These are phyloP conservation scores for Drosophila birchii DNA, from an alignment of 2,888 invertebrate species.

Conservation along the genomic window DNA sequence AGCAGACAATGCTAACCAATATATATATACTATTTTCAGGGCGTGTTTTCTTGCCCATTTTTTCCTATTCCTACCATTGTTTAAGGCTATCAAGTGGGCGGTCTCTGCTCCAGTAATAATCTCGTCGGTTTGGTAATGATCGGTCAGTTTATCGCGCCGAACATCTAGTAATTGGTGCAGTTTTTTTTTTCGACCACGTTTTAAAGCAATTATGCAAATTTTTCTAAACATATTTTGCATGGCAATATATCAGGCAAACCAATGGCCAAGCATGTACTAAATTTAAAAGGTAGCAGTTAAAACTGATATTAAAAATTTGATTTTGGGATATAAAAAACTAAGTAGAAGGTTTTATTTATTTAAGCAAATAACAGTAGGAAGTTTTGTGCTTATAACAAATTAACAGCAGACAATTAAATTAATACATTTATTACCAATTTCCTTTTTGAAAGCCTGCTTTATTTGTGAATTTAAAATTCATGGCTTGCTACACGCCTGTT, in stretches of 20 bases:
- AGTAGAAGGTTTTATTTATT: too few species aligned
- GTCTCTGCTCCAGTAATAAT: slow-evolving; percentile 57
- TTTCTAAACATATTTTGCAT: slow-evolving; percentile 42
- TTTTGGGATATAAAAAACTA: background rate
- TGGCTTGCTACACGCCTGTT: too few species aligned
- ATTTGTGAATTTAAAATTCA: too few species aligned
- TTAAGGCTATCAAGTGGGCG: slow-evolving; percentile 58
- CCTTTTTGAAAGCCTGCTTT: too few species aligned
- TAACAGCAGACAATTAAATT: background rate
- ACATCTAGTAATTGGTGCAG: slow-evolving; percentile 70
- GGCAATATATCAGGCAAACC: background rate
- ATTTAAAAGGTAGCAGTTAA: background rate
- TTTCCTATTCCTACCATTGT: slow-evolving; percentile 37
- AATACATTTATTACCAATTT: background rate
- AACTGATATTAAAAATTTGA: background rate
- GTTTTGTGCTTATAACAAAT: background rate
- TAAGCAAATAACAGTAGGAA: background rate
- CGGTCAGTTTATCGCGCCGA: slow-evolving; percentile 73
- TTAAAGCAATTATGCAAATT: slow-evolving; percentile 70
- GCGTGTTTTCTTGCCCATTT: slow-evolving; percentile 31
- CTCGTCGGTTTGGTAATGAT: slow-evolving; percentile 66
- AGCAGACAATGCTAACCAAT: slow-evolving; percentile 35
- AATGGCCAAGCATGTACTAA: background rate
- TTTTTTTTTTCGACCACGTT: slow-evolving; percentile 31
- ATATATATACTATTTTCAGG: slow-evolving; percentile 12